Evolutionary conservation across 2,113 vertebrate genomes (phyloP).

Genomic region (Ochotona princeps): DNA sequence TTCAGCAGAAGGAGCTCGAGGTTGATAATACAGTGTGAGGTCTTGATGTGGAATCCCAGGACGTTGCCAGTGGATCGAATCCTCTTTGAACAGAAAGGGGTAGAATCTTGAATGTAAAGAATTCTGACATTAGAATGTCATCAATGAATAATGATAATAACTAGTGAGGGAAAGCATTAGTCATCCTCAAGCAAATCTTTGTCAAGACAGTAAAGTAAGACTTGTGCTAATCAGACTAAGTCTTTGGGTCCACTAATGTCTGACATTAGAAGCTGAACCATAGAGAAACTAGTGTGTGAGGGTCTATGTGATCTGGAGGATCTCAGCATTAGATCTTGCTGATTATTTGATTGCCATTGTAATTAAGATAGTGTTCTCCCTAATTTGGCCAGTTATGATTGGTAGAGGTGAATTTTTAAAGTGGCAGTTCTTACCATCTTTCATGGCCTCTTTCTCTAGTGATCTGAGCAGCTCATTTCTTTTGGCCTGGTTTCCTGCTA

Average conservation of each 20-base stretch:
- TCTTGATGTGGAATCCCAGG: conserved; percentile 3
- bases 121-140: neutral
- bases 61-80: conserved; percentile 82
- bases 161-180: neutral
- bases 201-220: neutral
- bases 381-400: no score
- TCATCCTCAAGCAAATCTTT: neutral
- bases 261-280: neutral
- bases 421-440: conserved; percentile 59
- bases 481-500: conserved; percentile 86
- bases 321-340: neutral
- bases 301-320: neutral
- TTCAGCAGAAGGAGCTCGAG: conserved; percentile 83
- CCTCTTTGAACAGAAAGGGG: conserved; percentile 72
- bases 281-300: neutral
- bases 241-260: neutral
- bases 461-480: conserved; percentile 68
- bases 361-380: neutral
- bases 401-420: neutral
- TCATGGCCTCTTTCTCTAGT: conserved; percentile 57
- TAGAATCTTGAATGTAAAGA: neutral
- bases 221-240: neutral
- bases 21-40: neutral
- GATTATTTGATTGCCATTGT: neutral
- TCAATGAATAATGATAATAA: neutral